These are phyloP conservation scores for Neocrepidodera transversa DNA, from an alignment of 2,888 invertebrate genomes.

Conservation along the genomic window DNA sequence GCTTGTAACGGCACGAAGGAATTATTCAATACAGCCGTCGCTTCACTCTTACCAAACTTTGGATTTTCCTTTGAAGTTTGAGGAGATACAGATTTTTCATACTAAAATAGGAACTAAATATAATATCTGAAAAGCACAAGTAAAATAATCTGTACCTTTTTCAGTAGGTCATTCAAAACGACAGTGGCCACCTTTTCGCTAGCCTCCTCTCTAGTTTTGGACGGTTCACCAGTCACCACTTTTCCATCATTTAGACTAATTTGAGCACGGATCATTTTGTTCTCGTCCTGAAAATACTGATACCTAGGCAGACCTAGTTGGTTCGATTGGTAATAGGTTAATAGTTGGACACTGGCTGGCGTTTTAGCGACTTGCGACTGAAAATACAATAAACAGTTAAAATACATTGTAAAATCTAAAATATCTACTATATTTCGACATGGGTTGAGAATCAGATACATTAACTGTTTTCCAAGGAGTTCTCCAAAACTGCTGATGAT, in stretches of 20 bases:
- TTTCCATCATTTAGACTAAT: slow-evolving; percentile 62
- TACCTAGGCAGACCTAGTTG: slow-evolving; percentile 61
- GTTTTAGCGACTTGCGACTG: slow-evolving; percentile 43
- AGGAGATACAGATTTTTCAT: not conserved
- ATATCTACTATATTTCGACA: too few relatives aligned
- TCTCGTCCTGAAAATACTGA: slow-evolving; percentile 56
- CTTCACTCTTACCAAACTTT: slow-evolving; percentile 16
- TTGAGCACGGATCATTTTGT: slow-evolving; percentile 57
- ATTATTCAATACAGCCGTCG: slow-evolving; percentile 44
- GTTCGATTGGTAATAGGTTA: slow-evolving; percentile 60
- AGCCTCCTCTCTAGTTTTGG: slow-evolving; percentile 61
- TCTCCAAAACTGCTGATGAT: too few relatives aligned
- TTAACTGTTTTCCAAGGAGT: too few relatives aligned
- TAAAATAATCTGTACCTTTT: slow-evolving; percentile 32
- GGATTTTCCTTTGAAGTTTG: not conserved
- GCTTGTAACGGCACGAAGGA: slow-evolving; percentile 67
- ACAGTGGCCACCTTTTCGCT: slow-evolving; percentile 60
- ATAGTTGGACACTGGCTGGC: slow-evolving; percentile 54
- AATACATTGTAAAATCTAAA: not conserved
- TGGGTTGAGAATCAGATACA: too few relatives aligned
- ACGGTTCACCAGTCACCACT: slow-evolving; percentile 60
- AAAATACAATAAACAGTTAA: not conserved
- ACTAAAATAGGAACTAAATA: not conserved
- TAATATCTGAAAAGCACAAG: too few relatives aligned
- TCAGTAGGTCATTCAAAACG: slow-evolving; percentile 49